Base-by-base conservation (phyloP, 2,797 vertebrate genomes). In the Naso thynnoides region DNA sequence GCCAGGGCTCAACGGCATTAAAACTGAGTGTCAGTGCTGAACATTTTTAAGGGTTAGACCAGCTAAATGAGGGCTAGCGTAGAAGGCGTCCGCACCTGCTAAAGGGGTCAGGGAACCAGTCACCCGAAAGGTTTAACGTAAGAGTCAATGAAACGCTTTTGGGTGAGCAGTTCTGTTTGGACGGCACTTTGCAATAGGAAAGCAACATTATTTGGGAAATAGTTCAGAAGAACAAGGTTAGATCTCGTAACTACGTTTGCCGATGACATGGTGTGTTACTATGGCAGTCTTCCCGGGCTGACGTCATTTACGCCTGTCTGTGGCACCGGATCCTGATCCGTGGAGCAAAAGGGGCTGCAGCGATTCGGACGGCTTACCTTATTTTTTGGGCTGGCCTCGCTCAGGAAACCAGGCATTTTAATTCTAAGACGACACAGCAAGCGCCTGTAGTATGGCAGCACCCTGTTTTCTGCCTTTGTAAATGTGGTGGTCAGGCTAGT, bases 31-130 rank as follows among this genome's bases (percentile, higher is more conserved):
- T 69, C 24, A 52, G 26, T 8, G 27, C 8, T 19, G 15, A 29
- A 23, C 5, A 19, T 53, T 24, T 38, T 33, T 16, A n/a, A 26
- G 27, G 3, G 10, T 62, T 26, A 65, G 39, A 39, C 41, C 4
- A 33, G 31, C 44, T 50, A n/a, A 47, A 21, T 50, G 59, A 54
- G 39, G 1, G 41, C 16, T 44, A 19, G 29, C 41, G 13, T 0
- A 49, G 19, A 21, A 59, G n/a, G 6, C 24, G 26, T 54, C 24
- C 8, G 61, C 72, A 84, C 59, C 66, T 76, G 68, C 65, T 8
- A 41, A 67, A 75, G 21, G 19, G 19, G 18, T 16, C 58, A 63
- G 18, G n/a, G 14, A 38, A 2, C 21, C 49, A 27, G n/a, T n/a
- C n/a, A n/a, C n/a, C 57, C 45, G 19, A 62, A 45, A 16, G 4